These are phyloP conservation scores for Escarpia spicata DNA, from an alignment of 2,888 invertebrate species.

Conservation along the genomic window DNA sequence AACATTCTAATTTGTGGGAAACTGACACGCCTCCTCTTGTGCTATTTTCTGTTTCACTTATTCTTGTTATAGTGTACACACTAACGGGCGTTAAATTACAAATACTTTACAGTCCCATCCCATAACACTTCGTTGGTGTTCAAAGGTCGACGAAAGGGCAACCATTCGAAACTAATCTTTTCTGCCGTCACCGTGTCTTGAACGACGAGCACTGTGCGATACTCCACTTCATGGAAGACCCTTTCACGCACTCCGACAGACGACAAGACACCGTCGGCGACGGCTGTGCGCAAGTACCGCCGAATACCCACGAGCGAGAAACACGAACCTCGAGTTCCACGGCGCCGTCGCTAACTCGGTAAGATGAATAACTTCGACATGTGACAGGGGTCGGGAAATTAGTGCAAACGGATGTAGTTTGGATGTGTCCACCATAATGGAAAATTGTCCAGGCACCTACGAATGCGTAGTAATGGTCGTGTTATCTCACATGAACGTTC, in stretches of 20 bases:
- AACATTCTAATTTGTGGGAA: background rate
- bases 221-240: background rate
- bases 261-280: background rate
- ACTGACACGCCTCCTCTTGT: background rate
- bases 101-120: background rate
- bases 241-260: background rate
- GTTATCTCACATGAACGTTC: background rate
- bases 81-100: background rate
- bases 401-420: background rate
- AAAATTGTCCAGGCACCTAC: background rate
- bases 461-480: background rate
- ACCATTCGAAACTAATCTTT: background rate
- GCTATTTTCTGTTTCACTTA: background rate
- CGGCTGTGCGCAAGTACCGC: background rate
- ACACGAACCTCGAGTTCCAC: background rate
- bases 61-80: background rate
- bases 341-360: background rate
- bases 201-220: background rate
- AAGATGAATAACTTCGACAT: background rate
- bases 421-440: background rate
- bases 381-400: background rate
- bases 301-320: constrained; percentile 4
- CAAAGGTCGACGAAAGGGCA: background rate
- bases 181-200: background rate
- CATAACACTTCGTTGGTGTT: background rate